Evolutionary conservation across 2,113 vertebrate genomes (phyloP), one percentile per base, ranked within the genome.

Genomic region (Proteles cristata): DNA sequence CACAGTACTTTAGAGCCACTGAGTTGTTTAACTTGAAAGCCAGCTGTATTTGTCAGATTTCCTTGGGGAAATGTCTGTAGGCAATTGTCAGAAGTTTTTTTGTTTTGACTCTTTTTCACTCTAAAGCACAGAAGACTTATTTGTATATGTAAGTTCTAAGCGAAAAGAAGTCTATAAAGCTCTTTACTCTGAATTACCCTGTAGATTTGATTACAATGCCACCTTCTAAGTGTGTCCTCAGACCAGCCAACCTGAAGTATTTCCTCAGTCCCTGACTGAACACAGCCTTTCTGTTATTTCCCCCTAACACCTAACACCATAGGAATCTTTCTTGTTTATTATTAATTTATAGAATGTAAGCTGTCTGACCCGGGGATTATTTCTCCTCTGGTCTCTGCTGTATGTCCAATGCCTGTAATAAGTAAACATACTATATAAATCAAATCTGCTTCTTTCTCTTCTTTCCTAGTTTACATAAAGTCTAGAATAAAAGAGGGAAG

Each of bases 291-390:
- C 35, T 35, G 8, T 39, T 55, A 11, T 31, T 25, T 17, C 53
- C 14, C 11, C 4, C 7, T 10, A 21, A 17, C 23, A 58, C 1
- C 25, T 68, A 26, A 14, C 1, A 19, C 11, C 3, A 5, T 11
- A 11, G 31, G 31, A 65, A 31, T 43, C 45, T 43, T 48, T 35
- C 28, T 23, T 26, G 10, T 21, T 73, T 35, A 79, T 11, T 66
- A 28, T 21, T 11, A 5, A 5, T 14, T 58, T 11, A 25, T 58
- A 26, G 10, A 50, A 23, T n/a, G 0, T 25, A 63, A 43, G 31
- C 23, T 61, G 71, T 58, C 3, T 39, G 53, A n/a, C 14, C 7
- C 14, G 10, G 48, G 26, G 2, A 16, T 31, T 23, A 7, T 16
- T 35, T 17, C 17, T 35, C 39, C 19, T 14, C 26, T 33, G 19